Percentiles rank a stretch among this genome's conserved stretches.
Evolutionary conservation across 2,113 vertebrate genomes (phyloP).

Genomic region (Cyprinodon tularosa): DNA sequence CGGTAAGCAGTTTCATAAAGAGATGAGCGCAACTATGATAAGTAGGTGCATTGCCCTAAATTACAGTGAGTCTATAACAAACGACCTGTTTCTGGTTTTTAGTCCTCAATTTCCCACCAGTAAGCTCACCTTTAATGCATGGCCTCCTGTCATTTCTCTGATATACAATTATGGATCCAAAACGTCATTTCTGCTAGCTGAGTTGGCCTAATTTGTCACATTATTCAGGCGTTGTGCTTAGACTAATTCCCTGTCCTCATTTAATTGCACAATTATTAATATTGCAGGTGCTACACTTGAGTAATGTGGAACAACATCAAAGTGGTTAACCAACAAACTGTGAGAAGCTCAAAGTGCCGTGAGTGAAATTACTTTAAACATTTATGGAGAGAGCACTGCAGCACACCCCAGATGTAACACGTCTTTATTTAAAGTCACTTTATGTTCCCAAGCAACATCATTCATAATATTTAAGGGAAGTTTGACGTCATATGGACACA

Average conservation of each 20-base stretch:
- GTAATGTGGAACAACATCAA: slow-evolving; percentile 46
- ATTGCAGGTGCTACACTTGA: slow-evolving; percentile 64
- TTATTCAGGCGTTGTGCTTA: slow-evolving; percentile 53
- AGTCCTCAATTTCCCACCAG: slow-evolving; percentile 6
- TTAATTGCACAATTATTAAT: slow-evolving; percentile 76
- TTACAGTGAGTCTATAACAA: slow-evolving; percentile 7
- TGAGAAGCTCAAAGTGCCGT: slow-evolving; percentile 15
- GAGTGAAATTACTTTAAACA: background rate
- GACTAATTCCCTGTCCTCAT: slow-evolving; percentile 75
- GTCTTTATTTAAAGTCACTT: background rate
- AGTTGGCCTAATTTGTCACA: slow-evolving; percentile 72
- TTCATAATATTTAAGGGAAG: background rate
- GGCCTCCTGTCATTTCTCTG: slow-evolving; percentile 29
- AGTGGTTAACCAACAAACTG: slow-evolving; percentile 28
- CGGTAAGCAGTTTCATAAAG: background rate
- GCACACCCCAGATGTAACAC: too few species aligned
- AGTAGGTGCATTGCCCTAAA: background rate
- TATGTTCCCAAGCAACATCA: background rate
- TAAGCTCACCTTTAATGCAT: slow-evolving; percentile 17
- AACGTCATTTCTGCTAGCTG: slow-evolving; percentile 34
- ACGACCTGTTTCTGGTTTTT: slow-evolving; percentile 37
- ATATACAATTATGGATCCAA: slow-evolving; percentile 17
- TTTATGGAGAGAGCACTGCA: background rate
- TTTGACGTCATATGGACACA: background rate
- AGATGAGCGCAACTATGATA: slow-evolving; percentile 2